Evolutionary conservation across 2,113 vertebrate species (phyloP).

Genomic region (Pygoscelis adeliae): DNA sequence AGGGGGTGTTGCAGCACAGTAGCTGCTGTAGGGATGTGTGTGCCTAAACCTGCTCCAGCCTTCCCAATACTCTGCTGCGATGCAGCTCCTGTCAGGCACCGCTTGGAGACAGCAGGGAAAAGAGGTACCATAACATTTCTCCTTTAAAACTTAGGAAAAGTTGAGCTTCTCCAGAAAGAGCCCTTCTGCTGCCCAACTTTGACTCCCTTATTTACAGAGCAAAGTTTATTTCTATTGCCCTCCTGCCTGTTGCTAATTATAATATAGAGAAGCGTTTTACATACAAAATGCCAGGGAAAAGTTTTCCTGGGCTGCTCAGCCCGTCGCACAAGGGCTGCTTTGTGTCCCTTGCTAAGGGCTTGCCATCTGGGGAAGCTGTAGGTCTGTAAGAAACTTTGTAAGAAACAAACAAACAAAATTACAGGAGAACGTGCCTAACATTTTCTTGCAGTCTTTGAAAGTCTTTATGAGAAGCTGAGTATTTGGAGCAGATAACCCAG

Average conservation of each 20-base stretch:
- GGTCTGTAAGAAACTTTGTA: constrained; percentile 16
- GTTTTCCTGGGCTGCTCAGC: constrained; percentile 13
- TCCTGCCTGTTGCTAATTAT: constrained; percentile 49
- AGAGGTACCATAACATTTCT: background rate
- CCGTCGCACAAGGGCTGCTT: background rate
- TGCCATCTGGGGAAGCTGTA: constrained; percentile 14
- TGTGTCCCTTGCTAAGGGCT: background rate
- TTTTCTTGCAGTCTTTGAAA: constrained; percentile 44
- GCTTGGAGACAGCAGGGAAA: background rate
- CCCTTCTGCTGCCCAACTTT: background rate
- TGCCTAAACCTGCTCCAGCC: background rate
- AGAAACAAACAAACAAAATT: background rate
- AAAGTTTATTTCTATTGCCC: constrained; percentile 20
- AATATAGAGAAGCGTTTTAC: background rate
- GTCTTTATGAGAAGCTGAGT: background rate
- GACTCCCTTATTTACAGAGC: constrained; percentile 33
- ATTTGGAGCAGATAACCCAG: constrained; percentile 57
- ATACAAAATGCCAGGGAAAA: constrained; percentile 12
- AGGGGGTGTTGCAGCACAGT: background rate
- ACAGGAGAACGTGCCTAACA: background rate
- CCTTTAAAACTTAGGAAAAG: background rate
- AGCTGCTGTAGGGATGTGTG: background rate
- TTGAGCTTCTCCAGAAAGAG: constrained; percentile 1
- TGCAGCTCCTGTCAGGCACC: rapidly evolving
- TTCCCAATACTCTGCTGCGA: background rate